phyloP scores from a whole-genome alignment of 2,888 invertebrate species.

The Conchocele bisecta region DNA sequence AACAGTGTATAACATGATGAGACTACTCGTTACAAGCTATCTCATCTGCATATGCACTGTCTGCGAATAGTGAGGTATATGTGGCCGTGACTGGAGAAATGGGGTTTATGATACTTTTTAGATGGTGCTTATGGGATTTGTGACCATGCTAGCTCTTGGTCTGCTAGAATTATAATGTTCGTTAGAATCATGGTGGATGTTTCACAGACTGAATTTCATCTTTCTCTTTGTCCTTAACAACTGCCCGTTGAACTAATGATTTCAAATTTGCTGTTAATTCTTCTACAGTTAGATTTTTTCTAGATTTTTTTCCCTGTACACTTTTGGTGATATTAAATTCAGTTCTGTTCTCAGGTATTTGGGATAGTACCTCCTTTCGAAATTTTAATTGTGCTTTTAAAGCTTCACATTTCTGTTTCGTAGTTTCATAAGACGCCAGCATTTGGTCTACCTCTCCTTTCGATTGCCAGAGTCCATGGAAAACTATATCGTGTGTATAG shows the following conservation, averaged over 20 bases:
- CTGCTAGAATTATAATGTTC: no score
- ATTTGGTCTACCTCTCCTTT: conserved; percentile 32
- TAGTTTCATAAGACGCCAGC: conserved; percentile 17
- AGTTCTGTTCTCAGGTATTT: conserved; percentile 15
- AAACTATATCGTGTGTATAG: conserved; percentile 29
- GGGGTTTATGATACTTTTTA: no score
- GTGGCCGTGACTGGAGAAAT: no score
- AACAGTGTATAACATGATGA: no score
- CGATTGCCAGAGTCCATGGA: conserved; percentile 35
- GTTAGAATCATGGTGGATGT: no score
- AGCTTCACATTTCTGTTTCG: conserved; percentile 17
- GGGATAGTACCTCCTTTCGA: conserved; percentile 32
- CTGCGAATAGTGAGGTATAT: no score
- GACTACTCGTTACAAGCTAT: no score
- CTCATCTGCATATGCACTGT: no score
- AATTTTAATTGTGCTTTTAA: conserved; percentile 36
- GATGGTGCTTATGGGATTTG: no score
- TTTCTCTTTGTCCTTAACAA: conserved; percentile 1
- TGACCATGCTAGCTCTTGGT: no score
- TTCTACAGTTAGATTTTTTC: conserved; percentile 6
- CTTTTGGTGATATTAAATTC: conserved; percentile 17
- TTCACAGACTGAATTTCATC: no score
- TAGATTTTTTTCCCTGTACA: neutral
- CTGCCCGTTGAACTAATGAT: neutral
- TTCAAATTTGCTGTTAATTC: conserved; percentile 10